These are phyloP conservation scores for Tachuris rubrigastra DNA, from an alignment of 2,113 vertebrate genomes.

Conservation along the genomic window DNA sequence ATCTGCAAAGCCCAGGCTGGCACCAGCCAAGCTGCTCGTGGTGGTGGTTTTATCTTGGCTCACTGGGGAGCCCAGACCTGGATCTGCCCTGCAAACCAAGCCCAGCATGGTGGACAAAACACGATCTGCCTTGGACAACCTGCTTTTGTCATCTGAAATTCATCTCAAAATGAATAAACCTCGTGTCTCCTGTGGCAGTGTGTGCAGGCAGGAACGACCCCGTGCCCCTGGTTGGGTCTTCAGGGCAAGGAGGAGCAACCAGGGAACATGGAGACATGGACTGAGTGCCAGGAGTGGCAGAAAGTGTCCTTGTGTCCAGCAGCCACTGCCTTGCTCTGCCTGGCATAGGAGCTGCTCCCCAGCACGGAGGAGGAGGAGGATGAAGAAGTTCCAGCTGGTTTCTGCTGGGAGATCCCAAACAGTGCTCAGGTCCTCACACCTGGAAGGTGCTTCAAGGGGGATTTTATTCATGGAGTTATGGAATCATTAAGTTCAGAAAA, in stretches of 20 bases:
- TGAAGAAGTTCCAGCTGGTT: neutral
- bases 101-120: neutral
- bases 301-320: neutral
- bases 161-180: neutral
- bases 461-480: neutral
- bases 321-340: neutral
- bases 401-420: neutral
- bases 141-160: neutral
- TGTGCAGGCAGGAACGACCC: neutral
- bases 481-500: neutral
- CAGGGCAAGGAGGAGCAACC: neutral
- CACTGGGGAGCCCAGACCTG: neutral
- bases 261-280: neutral
- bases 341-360: fast-evolving
- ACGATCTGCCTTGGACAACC: neutral
- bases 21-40: neutral
- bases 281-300: fast-evolving
- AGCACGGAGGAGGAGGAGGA: neutral
- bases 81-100: neutral
- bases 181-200: fast-evolving
- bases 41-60: neutral
- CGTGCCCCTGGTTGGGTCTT: fast-evolving
- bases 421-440: neutral
- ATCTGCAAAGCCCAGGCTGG: neutral
- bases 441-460: neutral